Conservation (phyloP, 2,113 vertebrate genomes). For the Melanocharis versteri region DNA sequence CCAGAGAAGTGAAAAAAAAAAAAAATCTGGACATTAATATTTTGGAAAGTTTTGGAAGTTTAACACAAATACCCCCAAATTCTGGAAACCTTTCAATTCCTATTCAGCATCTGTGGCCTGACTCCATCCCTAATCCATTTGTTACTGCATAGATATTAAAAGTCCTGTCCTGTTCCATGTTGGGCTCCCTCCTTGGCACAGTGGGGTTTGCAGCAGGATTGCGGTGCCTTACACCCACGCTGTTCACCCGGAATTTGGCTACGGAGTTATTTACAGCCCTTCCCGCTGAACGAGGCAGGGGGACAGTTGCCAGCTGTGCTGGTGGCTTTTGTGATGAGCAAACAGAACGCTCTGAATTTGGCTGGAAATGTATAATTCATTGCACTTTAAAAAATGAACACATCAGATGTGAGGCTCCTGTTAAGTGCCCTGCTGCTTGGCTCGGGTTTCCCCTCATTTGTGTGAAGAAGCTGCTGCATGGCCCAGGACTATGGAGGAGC, state of each 20-base stretch:
- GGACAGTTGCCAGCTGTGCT: neutral
- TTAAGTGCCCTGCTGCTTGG: neutral
- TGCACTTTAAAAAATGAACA: neutral
- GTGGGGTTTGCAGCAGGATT: neutral
- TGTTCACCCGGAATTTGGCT: neutral
- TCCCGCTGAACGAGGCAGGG: neutral
- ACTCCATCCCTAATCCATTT: neutral
- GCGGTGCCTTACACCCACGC: neutral
- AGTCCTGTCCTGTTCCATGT: neutral
- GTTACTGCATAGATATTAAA: neutral
- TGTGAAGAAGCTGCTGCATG: neutral
- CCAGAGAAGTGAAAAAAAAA: neutral
- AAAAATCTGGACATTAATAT: neutral
- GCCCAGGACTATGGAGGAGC: neutral
- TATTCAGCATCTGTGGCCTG: neutral
- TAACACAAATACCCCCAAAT: neutral
- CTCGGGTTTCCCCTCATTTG: neutral
- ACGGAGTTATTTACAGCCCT: neutral
- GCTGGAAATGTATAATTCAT: neutral
- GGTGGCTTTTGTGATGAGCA: conserved; percentile 10
- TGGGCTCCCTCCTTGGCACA: neutral
- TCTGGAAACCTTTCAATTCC: neutral
- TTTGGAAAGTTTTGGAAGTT: neutral
- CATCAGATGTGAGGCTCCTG: neutral
- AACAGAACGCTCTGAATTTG: neutral